Percentiles rank a stretch among this genome's conserved stretches.
Conservation (phyloP, 1,140 invertebrate species). For the Conus ventricosus region DNA sequence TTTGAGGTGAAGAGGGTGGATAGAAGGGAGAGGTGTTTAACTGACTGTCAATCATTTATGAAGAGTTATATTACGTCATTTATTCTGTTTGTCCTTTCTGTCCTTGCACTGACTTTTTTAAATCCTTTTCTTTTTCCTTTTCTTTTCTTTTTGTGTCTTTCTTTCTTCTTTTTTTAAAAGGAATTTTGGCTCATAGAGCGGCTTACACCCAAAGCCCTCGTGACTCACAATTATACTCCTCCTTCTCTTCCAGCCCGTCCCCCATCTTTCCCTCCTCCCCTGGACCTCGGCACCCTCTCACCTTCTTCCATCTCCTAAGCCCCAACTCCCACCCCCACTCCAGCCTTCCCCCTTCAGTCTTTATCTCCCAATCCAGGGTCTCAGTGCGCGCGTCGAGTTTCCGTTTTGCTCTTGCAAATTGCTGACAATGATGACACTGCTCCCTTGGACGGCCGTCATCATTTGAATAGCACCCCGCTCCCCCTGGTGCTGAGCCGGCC, state of each 20-base stretch:
- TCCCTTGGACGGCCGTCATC: not conserved
- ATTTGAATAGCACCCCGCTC: not conserved
- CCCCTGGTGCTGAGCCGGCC: not conserved
- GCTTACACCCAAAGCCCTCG: no score
- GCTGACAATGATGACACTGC: constrained; percentile 26
- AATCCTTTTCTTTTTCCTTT: not conserved
- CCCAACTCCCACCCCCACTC: constrained; percentile 42
- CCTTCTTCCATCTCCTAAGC: constrained; percentile 8
- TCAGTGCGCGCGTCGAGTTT: constrained; percentile 11
- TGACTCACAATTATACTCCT: not conserved
- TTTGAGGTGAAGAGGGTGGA: no score
- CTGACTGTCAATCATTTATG: no score
- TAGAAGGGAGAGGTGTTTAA: no score
- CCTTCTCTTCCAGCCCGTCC: not conserved
- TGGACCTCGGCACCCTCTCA: not conserved
- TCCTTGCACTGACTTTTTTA: no score
- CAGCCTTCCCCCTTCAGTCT: constrained; percentile 21
- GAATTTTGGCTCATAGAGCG: no score
- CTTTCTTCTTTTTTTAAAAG: not conserved
- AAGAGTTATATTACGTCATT: no score
- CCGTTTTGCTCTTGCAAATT: constrained; percentile 31
- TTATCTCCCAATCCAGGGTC: not conserved
- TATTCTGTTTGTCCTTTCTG: no score
- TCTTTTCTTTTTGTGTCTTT: not conserved
- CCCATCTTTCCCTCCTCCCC: not conserved